phyloP scores from a whole-genome alignment of 2,797 vertebrate species.

The Bucorvus abyssinicus region DNA sequence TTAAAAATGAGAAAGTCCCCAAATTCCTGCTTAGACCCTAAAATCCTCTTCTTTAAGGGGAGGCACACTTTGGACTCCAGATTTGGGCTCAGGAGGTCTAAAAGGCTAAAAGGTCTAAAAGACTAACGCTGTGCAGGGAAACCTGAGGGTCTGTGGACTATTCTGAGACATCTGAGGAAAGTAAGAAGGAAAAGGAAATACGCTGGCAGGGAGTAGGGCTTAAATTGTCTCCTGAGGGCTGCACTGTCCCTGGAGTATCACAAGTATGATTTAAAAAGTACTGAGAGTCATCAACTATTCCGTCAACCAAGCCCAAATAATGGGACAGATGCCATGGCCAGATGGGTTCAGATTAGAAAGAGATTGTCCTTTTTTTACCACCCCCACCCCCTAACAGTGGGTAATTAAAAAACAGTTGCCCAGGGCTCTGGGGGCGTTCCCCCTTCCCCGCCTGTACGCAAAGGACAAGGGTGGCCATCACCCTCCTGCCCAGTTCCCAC shows the following conservation, averaged over 20 bases:
- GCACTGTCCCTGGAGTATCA: neutral
- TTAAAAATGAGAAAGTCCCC: neutral
- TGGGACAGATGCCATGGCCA: too few species aligned
- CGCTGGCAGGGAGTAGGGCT: fast-evolving
- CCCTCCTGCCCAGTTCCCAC: neutral
- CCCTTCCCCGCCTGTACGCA: neutral
- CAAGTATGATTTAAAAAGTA: neutral
- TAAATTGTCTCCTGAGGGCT: neutral
- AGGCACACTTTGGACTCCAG: neutral
- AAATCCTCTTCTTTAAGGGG: neutral
- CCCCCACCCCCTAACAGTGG: fast-evolving
- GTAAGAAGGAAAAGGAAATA: neutral
- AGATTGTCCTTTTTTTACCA: neutral
- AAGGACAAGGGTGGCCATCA: neutral
- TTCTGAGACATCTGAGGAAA: neutral
- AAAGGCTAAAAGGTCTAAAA: neutral
- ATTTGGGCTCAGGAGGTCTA: neutral
- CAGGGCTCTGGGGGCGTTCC: neutral
- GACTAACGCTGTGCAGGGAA: neutral
- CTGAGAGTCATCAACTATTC: neutral
- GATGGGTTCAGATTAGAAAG: neutral
- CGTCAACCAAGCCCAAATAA: neutral
- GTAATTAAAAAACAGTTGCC: neutral
- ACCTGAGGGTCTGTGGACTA: neutral
- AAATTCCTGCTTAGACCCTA: neutral